Conservation (phyloP, 37 sponge, comb jelly and placozoan genomes). For the Eunapius fragilis region DNA sequence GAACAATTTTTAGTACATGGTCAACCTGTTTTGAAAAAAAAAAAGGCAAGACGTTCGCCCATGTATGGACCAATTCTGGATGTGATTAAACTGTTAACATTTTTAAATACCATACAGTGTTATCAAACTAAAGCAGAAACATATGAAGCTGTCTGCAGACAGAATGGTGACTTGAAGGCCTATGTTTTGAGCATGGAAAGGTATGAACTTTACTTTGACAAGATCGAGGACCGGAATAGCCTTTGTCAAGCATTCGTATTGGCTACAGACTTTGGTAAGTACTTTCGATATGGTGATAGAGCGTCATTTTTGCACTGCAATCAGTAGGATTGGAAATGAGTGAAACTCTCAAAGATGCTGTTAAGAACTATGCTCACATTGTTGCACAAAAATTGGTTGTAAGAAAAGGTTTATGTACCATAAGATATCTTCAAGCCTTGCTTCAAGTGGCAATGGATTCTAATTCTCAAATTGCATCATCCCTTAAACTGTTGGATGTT, state of each 20-base stretch:
- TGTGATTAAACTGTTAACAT: too few species aligned
- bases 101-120: too few species aligned
- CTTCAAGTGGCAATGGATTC: not conserved
- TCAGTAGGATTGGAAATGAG: not conserved
- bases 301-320: too few species aligned
- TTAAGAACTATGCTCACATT: not conserved
- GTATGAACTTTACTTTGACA: not conserved
- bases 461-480: too few species aligned
- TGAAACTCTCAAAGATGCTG: not conserved
- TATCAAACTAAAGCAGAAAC: not conserved
- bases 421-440: not conserved
- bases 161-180: not conserved
- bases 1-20: too few species aligned
- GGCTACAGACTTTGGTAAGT: not conserved
- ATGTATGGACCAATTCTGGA: too few species aligned
- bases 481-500: too few species aligned
- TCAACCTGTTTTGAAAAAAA: too few species aligned
- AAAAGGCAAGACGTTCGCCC: too few species aligned
- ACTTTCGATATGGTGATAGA: not conserved
- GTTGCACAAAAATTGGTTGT: not conserved
- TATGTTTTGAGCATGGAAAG: not conserved
- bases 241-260: not conserved
- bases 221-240: not conserved
- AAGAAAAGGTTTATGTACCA: not conserved
- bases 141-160: not conserved